Evolutionary conservation across 2,113 vertebrate genomes (phyloP), one percentile per base, ranked within the genome.

Genomic region (Poeciliopsis occidentalis): DNA sequence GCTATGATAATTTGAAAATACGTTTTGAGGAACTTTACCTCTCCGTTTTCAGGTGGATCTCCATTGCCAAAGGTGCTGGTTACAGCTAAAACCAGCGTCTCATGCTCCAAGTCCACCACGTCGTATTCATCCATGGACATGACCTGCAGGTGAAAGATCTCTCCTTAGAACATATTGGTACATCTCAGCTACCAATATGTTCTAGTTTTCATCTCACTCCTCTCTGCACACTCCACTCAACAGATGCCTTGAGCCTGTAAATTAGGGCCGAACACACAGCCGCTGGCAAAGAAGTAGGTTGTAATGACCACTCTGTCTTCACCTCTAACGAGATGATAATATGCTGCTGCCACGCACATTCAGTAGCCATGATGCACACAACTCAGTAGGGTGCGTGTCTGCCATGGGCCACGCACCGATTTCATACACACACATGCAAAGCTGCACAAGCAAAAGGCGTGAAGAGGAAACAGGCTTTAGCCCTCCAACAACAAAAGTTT

Each of bases 51-150:
- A 1, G 97, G 97, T 0, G 97, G 97, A 67, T 99, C 97, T 32
- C 97, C 97, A 0, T 99, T 99, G 69, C 97, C 97, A 8, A 99
- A 99, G 2, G 97, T 99, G 91, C 97, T 99, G 81, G 97, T 99
- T 71, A 99, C 97, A 80, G 95, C 97, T 60, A 98, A 88, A 76
- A 99, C 97, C 82, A 98, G 91, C 0, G 97, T 96, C 81, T 98
- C 98, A 0, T 99, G 97, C 73, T 99, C 97, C 71, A 99, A 91
- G 84, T 99, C 95, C 51, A 99, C 98, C 0, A 96, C 92, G 71
- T 99, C 98, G 0, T 99, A 99, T 8, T 99, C 98, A 0, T 99
- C 97, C 97, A 99, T 97, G 29, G 97, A 94, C 93, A 94, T 98
- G 73, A 97, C 96, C 98, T 99, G 84, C 29, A 57, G 47, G 34